A percentile compares a stretch with the other conserved stretches of the same genome.
These are phyloP conservation scores for Neodon shergylaensis DNA, from an alignment of 2,113 vertebrate genomes.

Conservation along the genomic window DNA sequence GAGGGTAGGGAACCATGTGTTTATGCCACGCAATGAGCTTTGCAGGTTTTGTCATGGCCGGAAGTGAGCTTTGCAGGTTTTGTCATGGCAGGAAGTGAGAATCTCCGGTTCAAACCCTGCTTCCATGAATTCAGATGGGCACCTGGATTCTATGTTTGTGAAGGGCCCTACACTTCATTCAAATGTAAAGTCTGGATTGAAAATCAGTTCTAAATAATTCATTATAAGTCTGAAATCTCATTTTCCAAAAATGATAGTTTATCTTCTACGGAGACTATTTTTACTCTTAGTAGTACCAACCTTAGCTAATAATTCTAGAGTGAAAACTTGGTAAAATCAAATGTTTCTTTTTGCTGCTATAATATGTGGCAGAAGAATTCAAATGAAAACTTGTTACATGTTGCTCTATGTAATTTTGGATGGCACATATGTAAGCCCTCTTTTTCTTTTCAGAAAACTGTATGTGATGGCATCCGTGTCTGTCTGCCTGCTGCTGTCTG, in stretches of 20 bases:
- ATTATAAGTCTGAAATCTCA: neutral
- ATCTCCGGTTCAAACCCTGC: neutral
- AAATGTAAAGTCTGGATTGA: neutral
- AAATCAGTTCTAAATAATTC: neutral
- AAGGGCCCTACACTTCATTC: neutral
- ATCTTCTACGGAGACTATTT: slow-evolving; percentile 13
- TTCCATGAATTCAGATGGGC: neutral
- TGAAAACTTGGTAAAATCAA: slow-evolving; percentile 26
- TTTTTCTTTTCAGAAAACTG: slow-evolving; percentile 90
- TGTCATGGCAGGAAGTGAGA: neutral
- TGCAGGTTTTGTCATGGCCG: neutral
- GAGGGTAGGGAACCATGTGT: neutral
- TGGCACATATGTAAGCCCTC: neutral
- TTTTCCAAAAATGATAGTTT: neutral
- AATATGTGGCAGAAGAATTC: neutral
- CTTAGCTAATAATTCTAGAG: neutral
- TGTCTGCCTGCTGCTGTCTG: slow-evolving; percentile 94
- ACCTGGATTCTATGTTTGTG: neutral
- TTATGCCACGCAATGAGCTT: neutral
- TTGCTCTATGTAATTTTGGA: slow-evolving; percentile 28
- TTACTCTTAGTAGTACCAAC: neutral
- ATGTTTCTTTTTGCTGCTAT: neutral
- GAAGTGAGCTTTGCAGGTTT: neutral
- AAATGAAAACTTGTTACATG: slow-evolving; percentile 20
- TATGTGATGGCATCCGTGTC: slow-evolving; percentile 95